A percentile compares a stretch with the other conserved stretches of the same genome.
These are phyloP conservation scores for Nephila pilipes DNA, from an alignment of 1,140 invertebrate species.

Conservation along the genomic window DNA sequence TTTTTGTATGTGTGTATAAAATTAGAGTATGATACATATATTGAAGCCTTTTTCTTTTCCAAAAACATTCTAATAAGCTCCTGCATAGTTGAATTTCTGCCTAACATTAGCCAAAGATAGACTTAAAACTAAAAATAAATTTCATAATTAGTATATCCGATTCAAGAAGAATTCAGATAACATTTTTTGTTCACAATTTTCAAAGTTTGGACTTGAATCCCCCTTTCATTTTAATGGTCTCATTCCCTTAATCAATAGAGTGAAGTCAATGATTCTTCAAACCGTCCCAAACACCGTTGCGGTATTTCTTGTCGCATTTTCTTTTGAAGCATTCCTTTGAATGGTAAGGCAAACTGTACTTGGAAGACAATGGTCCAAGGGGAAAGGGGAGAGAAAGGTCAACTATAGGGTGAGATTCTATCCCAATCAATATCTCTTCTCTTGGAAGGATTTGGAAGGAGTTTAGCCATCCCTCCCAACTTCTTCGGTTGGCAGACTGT, in stretches of 20 bases:
- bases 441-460: not conserved
- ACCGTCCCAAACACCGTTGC: not conserved
- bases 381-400: constrained; percentile 28
- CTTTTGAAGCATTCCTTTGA: not conserved
- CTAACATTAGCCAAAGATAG: too few relatives aligned
- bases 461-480: constrained; percentile 25
- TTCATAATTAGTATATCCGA: too few relatives aligned
- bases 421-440: constrained; percentile 38
- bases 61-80: too few relatives aligned
- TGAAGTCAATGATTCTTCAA: not conserved
- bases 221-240: not conserved
- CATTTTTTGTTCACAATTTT: too few relatives aligned
- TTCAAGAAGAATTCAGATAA: too few relatives aligned
- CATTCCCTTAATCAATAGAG: not conserved
- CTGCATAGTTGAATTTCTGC: too few relatives aligned
- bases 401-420: constrained; percentile 34
- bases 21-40: too few relatives aligned
- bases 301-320: not conserved
- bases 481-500: constrained; percentile 30
- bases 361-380: constrained; percentile 30
- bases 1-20: too few relatives aligned
- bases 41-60: too few relatives aligned
- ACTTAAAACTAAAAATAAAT: too few relatives aligned
- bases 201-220: not conserved
- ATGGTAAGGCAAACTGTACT: constrained; percentile 19